Evolutionary conservation across 2,113 vertebrate genomes (phyloP).

Genomic region (Bambusicola thoracicus): DNA sequence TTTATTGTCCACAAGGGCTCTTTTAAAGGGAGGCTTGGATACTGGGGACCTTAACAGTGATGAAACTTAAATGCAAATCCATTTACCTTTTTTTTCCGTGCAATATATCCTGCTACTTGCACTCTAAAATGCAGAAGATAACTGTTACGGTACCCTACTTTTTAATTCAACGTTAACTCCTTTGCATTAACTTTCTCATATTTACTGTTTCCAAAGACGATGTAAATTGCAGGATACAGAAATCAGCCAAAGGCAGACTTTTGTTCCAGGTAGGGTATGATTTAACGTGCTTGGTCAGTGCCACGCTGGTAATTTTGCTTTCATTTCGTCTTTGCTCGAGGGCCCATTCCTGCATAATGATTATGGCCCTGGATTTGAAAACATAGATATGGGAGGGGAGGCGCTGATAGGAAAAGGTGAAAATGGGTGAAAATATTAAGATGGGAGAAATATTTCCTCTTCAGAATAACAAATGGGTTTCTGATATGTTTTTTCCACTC

Average conservation of each 20-base stretch:
- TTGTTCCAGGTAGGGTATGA: neutral
- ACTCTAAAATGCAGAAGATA: neutral
- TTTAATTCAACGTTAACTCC: neutral
- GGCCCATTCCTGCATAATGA: constrained; percentile 59
- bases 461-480: constrained; percentile 5
- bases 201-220: constrained; percentile 18
- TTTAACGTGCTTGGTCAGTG: constrained; percentile 7
- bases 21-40: constrained; percentile 38
- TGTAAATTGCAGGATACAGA: neutral
- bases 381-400: constrained; percentile 22
- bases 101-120: constrained; percentile 1
- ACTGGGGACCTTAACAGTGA: constrained; percentile 21
- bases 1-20: constrained; percentile 54
- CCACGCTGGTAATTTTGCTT: constrained; percentile 44
- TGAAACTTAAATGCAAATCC: constrained; percentile 58
- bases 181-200: neutral
- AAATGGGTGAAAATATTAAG: neutral
- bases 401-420: neutral
- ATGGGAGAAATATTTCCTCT: constrained; percentile 15
- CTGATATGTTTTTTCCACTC: neutral
- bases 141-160: neutral
- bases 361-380: constrained; percentile 62
- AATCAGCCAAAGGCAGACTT: neutral
- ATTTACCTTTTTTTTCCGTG: constrained; percentile 45
- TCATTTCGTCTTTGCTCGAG: constrained; percentile 57